Conservation (phyloP, 2,797 vertebrate genomes). For the Kryptopterus vitreolus region DNA sequence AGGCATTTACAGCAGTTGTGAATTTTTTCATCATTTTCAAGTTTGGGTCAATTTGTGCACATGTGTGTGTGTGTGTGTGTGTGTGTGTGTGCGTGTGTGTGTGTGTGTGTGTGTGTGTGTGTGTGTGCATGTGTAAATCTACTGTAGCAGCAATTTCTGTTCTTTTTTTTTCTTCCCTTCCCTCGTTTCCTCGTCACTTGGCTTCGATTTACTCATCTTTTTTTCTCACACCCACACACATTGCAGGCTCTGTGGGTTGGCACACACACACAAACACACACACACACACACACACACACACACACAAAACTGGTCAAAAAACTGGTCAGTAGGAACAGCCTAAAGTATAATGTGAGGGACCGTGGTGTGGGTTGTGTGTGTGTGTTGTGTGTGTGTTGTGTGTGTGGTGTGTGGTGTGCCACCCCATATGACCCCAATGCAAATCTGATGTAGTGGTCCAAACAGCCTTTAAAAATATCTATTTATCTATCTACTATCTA, state of each 20-base stretch:
- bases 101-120: no score
- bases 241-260: constrained; percentile 1
- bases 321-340: no score
- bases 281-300: constrained; percentile 2
- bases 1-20: no score
- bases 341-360: no score
- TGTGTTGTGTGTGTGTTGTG: constrained; percentile 10
- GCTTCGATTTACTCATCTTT: constrained; percentile 1
- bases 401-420: constrained; percentile 4
- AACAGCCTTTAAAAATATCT: no score
- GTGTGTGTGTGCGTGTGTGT: no score
- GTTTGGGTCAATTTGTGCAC: not conserved
- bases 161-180: not conserved
- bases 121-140: not conserved
- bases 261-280: constrained; percentile 17
- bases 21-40: not conserved
- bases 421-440: no score
- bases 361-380: not conserved
- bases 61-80: no score
- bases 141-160: constrained; percentile 1
- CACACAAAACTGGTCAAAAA: not conserved
- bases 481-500: no score
- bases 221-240: constrained; percentile 28
- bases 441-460: no score
- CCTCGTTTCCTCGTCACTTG: not conserved